Percentiles rank a stretch among this genome's conserved stretches.
Evolutionary conservation across 2,113 vertebrate genomes (phyloP).

Genomic region (Pitta sordida): DNA sequence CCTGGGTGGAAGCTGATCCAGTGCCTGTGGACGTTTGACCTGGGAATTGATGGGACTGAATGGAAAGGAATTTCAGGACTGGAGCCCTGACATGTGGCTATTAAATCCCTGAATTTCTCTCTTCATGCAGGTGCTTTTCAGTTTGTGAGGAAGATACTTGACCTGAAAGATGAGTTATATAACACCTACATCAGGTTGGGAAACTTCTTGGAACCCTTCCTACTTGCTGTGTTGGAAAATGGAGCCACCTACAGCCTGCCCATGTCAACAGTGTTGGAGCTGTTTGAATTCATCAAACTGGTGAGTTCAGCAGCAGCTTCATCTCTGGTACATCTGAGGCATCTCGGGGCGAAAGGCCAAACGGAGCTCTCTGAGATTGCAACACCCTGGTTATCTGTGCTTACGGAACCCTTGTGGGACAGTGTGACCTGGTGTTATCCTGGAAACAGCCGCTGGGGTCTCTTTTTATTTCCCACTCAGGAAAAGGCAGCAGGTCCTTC

Average conservation of each 20-base stretch:
- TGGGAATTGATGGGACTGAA: not conserved
- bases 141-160: slow-evolving; percentile 95
- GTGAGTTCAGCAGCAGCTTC: slow-evolving; percentile 70
- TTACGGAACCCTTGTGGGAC: too few species aligned
- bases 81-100: not conserved
- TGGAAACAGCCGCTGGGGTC: too few species aligned
- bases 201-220: slow-evolving; percentile 94
- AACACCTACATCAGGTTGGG: slow-evolving; percentile 96
- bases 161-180: slow-evolving; percentile 95
- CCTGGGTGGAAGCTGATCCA: too few species aligned
- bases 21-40: not conserved
- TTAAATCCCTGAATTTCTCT: not conserved
- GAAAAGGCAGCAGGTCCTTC: too few species aligned
- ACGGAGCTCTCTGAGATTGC: not conserved
- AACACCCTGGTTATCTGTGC: not conserved
- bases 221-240: slow-evolving; percentile 94
- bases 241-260: slow-evolving; percentile 95
- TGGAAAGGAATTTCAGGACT: not conserved
- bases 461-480: too few species aligned
- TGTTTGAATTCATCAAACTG: slow-evolving; percentile 97
- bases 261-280: slow-evolving; percentile 92
- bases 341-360: not conserved
- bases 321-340: accelerated
- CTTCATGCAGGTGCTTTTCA: slow-evolving; percentile 85
- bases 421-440: too few species aligned